These are phyloP conservation scores for Luffia ferchaultella DNA, from an alignment of 2,888 invertebrate species.

Conservation along the genomic window DNA sequence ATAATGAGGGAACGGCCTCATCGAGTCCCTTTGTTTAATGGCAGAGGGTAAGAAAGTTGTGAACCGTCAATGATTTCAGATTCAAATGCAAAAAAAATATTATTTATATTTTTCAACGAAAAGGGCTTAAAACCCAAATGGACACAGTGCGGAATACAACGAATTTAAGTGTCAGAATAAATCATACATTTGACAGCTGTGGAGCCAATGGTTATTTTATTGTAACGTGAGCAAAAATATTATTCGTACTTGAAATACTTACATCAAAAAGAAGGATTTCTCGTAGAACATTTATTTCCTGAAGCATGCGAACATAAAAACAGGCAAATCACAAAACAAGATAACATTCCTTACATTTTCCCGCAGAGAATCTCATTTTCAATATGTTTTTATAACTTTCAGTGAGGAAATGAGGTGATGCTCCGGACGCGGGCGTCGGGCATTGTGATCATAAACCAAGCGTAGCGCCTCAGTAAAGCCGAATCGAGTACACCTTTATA, in stretches of 20 bases:
- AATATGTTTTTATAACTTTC: slow-evolving; percentile 67
- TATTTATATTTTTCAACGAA: no score
- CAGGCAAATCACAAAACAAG: slow-evolving; percentile 61
- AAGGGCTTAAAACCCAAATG: no score
- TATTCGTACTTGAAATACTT: background rate
- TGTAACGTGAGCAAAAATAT: background rate
- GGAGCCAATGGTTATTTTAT: background rate
- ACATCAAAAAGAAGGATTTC: slow-evolving; percentile 9
- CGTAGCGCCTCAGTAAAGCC: slow-evolving; percentile 60
- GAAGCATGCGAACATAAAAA: slow-evolving; percentile 46
- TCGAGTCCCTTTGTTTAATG: no score
- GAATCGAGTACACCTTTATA: slow-evolving; percentile 58
- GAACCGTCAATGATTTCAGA: no score
- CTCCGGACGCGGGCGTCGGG: slow-evolving; percentile 42
- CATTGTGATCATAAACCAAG: slow-evolving; percentile 64
- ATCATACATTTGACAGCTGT: no score
- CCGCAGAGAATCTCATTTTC: slow-evolving; percentile 61
- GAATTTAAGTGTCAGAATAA: no score
- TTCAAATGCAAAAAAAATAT: no score
- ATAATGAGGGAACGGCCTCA: background rate
- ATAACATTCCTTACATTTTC: slow-evolving; percentile 57
- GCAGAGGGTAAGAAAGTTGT: no score
- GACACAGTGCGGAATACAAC: no score
- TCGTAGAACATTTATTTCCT: slow-evolving; percentile 44
- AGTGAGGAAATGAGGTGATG: slow-evolving; percentile 63